Evolutionary conservation across 2,888 invertebrate genomes (phyloP).

Genomic region (Drosophila acutilabella): DNA sequence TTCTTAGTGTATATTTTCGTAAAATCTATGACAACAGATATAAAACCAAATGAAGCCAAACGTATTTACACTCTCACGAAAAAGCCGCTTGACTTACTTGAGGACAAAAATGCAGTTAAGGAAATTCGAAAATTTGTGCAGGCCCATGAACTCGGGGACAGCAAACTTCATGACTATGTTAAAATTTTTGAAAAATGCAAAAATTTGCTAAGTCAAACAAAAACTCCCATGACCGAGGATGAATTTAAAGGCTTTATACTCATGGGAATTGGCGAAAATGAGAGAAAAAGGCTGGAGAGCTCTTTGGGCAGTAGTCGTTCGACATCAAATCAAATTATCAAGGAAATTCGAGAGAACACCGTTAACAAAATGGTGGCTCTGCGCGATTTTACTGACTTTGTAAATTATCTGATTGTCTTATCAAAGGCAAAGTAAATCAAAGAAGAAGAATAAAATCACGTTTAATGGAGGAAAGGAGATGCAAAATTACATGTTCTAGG

Average conservation of each 20-base stretch:
- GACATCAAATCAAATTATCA: slow-evolving; percentile 5
- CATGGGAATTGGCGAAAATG: slow-evolving; percentile 6
- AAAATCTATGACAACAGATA: no score
- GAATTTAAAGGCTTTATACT: background rate
- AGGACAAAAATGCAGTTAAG: background rate
- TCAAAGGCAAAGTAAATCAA: no score
- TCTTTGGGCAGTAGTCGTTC: slow-evolving; percentile 1
- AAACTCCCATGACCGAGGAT: background rate
- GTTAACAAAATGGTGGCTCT: background rate
- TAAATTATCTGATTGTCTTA: no score
- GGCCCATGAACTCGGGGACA: no score
- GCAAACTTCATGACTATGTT: no score
- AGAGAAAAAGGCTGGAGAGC: background rate
- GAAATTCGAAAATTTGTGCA: background rate
- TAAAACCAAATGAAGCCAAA: no score
- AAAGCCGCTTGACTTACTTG: background rate
- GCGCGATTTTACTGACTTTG: background rate
- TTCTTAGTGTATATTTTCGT: no score
- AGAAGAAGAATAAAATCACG: no score
- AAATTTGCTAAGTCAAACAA: background rate
- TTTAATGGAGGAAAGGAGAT: no score
- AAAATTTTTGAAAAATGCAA: no score
- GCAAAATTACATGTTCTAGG: no score
- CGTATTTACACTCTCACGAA: background rate
- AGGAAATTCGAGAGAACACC: slow-evolving; percentile 4